Evolutionary conservation across 2,888 invertebrate genomes (phyloP), one percentile per base, ranked within the genome.

Genomic region (Meta bourneti): DNA sequence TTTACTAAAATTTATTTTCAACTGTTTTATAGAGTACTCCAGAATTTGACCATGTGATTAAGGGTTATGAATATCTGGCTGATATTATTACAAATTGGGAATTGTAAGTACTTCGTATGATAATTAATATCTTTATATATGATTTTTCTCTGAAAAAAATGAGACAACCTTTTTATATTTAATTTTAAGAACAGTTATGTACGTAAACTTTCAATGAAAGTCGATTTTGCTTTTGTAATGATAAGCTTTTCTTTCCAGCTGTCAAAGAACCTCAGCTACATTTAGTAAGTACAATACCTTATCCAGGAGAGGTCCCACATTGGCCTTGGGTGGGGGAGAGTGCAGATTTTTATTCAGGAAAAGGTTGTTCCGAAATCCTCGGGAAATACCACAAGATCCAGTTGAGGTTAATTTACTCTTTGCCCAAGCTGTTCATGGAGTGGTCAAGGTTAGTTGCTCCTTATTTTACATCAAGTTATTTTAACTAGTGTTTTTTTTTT

Each of bases 51-150:
- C 97, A 98, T 94, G 98, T 98, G 94, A 98, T 99, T 48, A 96
- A 98, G 81, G 97, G 97, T 1, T 97, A 98, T 95, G 98, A 98
- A 95, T 99, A 98, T 94, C 95, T 99, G 0, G 98, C 98, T 94
- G 99, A 99, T 95, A 97, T 99, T 75, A 98, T 99, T 93, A 98
- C 98, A 0, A 97, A 97, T 16, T 99, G 99, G 99, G 98, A 99
- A 95, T 96, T 97, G 95, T 95, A 94, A 94, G 95, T 81, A 54
- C 9, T 11, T 16, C 8, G 61, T 61, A 61, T 34, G 34, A 34
- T 34, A 2, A 34, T 34, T 34, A 34, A 34, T 34, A 2, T 34
- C 34, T 34, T 34, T 34, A 34, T 4, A 34, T 34, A 34, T 34
- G 34, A 34, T 34, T 34, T 34, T 34, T 34, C 34, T 34, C 34